Base-by-base conservation (phyloP, 2,888 invertebrate species). In the Apeira syringaria region DNA sequence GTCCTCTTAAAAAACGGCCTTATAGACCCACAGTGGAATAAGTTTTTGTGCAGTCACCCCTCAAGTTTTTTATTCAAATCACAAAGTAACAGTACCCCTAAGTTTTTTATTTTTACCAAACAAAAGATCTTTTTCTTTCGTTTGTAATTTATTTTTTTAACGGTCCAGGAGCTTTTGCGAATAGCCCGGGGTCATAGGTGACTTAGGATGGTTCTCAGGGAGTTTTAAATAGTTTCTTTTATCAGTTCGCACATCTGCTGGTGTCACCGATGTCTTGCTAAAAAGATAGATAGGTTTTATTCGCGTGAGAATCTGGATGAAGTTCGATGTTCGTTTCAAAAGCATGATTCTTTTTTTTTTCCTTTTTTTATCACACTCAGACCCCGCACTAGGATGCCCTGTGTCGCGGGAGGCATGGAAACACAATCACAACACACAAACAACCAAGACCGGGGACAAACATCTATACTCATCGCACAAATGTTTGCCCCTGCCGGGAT, bases 121-220 rank as follows among this genome's bases (percentile, higher is more conserved):
- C 86, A 86, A 88, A 79, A 43, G 70, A 50, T 64, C 57, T 72
- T 73, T 83, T 85, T 82, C 80, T 82, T 81, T 59, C 64, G 60
- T 44, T 67, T 72, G 70, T 74, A 74, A 65, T 82, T 81, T 80
- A 78, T 81, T 82, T 83, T 80, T 83, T 78, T 74, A 80, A 80
- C 77, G 78, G 84, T 80, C 81, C 75, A 75, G 53, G 65, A 49
- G 31, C 46, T 48, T n/a, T 54, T 47, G 59, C 54, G 56, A 72
- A 72, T 84, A 64, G 81, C 87, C 89, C 47, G 56, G 84, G 89
- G 89, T 89, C 89, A 89, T 83, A 87, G 88, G 81, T 86, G 78
- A 86, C 63, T 70, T 70, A 70, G 62, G 66, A 74, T 68, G 69
- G 74, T 87, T 89, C 87, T 82, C 87, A 88, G 70, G 79, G 50